phyloP scores from a whole-genome alignment of 2,113 vertebrate genomes.

The Xenus cinereus region DNA sequence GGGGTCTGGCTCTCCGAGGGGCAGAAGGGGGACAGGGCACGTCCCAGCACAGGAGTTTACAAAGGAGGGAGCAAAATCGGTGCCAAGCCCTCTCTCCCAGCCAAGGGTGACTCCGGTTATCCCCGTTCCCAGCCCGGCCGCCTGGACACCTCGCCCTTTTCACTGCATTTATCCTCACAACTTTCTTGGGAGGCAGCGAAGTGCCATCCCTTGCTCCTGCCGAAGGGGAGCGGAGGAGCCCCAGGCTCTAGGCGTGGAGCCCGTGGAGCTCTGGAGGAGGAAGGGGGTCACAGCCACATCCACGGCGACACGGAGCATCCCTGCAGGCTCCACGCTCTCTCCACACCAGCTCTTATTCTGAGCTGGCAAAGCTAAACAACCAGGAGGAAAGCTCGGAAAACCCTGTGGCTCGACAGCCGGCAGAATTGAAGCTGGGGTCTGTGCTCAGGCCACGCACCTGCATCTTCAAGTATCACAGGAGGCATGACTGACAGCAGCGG shows the following conservation, averaged over 20 bases:
- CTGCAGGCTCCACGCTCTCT: not conserved
- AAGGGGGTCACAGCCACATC: not conserved
- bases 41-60: not conserved
- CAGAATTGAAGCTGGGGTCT: not conserved
- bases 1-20: not conserved
- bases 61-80: not conserved
- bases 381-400: not conserved
- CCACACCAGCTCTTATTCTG: not conserved
- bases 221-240: not conserved
- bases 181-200: not conserved
- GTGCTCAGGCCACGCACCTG: not conserved
- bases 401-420: accelerated
- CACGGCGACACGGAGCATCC: not conserved
- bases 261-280: not conserved
- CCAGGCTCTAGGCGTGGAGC: not conserved
- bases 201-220: not conserved
- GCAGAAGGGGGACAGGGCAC: not conserved
- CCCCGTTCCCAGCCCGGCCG: not conserved
- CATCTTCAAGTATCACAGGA: not conserved
- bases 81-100: not conserved
- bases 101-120: not conserved
- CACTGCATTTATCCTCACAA: not conserved
- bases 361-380: not conserved
- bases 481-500: not conserved
- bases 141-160: not conserved